These are phyloP conservation scores for Nomada fabriciana DNA, from an alignment of 2,888 invertebrate species.

Conservation along the genomic window DNA sequence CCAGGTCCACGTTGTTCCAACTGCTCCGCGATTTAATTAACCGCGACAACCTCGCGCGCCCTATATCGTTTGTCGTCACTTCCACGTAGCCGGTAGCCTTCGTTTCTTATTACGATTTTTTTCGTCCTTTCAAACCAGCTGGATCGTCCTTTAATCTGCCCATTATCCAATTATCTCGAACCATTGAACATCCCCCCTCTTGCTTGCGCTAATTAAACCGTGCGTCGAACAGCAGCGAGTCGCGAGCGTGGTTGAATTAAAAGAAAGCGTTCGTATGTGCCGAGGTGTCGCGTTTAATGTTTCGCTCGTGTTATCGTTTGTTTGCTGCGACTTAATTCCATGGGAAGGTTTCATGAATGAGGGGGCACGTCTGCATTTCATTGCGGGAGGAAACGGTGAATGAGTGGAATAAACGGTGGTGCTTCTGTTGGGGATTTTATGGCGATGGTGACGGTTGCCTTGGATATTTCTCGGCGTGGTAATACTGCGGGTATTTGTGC, in stretches of 20 bases:
- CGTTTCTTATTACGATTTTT: neutral
- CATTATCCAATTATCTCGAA: constrained; percentile 64
- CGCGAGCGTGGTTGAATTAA: constrained; percentile 28
- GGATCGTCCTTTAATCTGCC: constrained; percentile 45
- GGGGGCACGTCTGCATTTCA: no score
- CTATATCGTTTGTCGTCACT: constrained; percentile 55
- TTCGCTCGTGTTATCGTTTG: constrained; percentile 1
- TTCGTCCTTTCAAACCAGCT: neutral
- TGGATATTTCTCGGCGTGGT: no score
- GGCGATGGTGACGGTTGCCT: no score
- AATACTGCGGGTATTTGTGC: no score
- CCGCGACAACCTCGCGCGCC: constrained; percentile 12
- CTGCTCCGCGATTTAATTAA: constrained; percentile 57
- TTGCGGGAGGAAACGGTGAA: no score
- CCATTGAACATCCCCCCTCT: constrained; percentile 11
- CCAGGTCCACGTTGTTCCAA: constrained; percentile 23
- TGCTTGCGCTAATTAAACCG: constrained; percentile 55
- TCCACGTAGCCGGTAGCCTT: constrained; percentile 35
- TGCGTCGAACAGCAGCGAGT: neutral
- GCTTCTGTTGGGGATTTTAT: no score
- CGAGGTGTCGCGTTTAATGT: constrained; percentile 34
- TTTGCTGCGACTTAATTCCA: constrained; percentile 19
- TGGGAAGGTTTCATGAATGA: no score
- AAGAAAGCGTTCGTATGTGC: constrained; percentile 23
- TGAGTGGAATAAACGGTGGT: no score